Base-by-base conservation (phyloP, 2,797 vertebrate genomes). In the Parauchenoglanis ngamensis region DNA sequence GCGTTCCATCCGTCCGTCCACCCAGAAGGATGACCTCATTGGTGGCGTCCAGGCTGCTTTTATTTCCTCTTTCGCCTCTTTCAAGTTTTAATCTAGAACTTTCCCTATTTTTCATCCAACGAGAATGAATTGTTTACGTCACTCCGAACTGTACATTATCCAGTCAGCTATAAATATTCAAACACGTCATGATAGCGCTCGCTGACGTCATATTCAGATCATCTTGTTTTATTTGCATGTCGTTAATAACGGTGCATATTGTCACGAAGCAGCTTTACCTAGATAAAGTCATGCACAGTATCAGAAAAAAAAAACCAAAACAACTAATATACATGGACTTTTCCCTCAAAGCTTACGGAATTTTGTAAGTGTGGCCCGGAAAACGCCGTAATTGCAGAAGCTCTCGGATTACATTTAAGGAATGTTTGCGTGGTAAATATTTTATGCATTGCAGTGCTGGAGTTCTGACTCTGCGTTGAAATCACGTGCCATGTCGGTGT, bases 1-100 rank as follows among this genome's bases (percentile, higher is more conserved):
- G 17, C 35, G 2, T 40, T 21, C 75, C n/a, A 21, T 35, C 70
- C 68, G 11, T 57, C 59, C 49, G 12, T 25, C 12, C 54, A 52
- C 56, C 67, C 28, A 35, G 79, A 10, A 70, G 79, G 63, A 52
- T 49, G 75, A 80, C 84, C 8, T 82, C 83, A 35, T 21, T 28
- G 2, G 63, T 56, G 77, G 52, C 67, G 35, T 73, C 44, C 19
- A 65, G n/a, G 7, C 70, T 7, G 19, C 40, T 56, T 83, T 73
- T 46, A 75, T 70, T 79, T 57, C 12, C 46, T 56, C n/a, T 44
- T 67, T 28, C 67, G 54, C 54, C 28, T 40, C 35, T n/a, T 7
- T 15, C 3, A 4, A 46, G 13, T 81, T 65, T 25, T 59, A 23
- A 56, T 10, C 7, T 54, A n/a, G 0, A 28, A 15, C 19, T 28